Base-by-base conservation (phyloP, 2,113 vertebrate species). In the Cavia aperea region DNA sequence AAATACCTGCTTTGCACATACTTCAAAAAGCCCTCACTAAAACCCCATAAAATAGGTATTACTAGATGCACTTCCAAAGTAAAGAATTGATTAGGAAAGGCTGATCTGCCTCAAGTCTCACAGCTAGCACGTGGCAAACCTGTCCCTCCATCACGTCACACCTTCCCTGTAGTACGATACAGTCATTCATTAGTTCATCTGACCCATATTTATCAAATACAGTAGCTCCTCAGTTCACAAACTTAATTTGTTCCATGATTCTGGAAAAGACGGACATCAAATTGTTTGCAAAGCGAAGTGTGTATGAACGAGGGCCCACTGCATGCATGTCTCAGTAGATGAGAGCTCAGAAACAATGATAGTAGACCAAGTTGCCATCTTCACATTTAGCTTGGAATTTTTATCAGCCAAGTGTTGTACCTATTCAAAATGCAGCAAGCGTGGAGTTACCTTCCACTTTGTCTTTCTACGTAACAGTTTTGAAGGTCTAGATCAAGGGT, bases 351-450 rank as follows among this genome's bases (percentile, higher is more conserved):
- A 51, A 66, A 19, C 2, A 85, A 31, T 70, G 85, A 58, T 1
- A 46, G 58, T 12, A 66, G 91, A 51, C 5, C 65, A 90, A 86
- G 60, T 88, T 49, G 46, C 51, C 85, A 46, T 73, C 63, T 93
- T 95, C 62, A 78, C 31, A 77, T 10, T 94, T 77, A 81, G 19
- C 11, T 94, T 91, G 10, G 13, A 83, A 72, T 83, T 39, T 70
- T 7, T 85, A 43, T 66, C 33, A 90, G 36, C 36, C 29, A 1
- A 7, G 29, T 16, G 7, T 49, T 31, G 81, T 60, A 43, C 11
- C 12, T 72, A 8, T 2, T 92, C 15, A 87, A 72, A 19, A 7
- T 33, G 58, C 14, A 62, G 2, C 29, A 70, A 33, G 14, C 16
- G 68, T 5, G 68, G 26, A 23, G 43, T 73, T 73, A 81, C 11